Evolutionary conservation across 2,888 invertebrate genomes (phyloP).

Genomic region (Ferrisia virgata): DNA sequence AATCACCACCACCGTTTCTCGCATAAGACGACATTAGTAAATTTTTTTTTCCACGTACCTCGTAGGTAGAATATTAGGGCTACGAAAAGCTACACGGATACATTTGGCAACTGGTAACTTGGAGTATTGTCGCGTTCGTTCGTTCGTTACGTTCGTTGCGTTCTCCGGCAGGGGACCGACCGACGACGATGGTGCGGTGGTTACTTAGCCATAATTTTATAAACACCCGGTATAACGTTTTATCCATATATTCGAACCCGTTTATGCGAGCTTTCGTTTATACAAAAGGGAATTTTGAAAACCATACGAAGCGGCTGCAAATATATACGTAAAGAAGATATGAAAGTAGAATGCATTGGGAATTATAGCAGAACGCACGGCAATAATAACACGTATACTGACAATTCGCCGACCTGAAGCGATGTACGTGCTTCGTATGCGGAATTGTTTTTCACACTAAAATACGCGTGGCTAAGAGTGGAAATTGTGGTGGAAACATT

Average conservation of each 20-base stretch:
- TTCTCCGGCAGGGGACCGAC: too few relatives aligned
- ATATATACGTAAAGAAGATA: constrained; percentile 13
- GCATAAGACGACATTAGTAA: neutral
- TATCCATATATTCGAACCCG: constrained; percentile 8
- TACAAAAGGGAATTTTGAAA: constrained; percentile 29
- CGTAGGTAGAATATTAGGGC: neutral
- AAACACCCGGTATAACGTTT: constrained; percentile 7
- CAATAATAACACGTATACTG: constrained; percentile 33
- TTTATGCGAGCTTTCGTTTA: constrained; percentile 14
- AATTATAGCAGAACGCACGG: constrained; percentile 16
- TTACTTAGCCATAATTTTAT: neutral
- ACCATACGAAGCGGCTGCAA: constrained; percentile 1
- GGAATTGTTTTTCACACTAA: constrained; percentile 9
- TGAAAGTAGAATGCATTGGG: constrained; percentile 24
- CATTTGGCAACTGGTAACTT: too few relatives aligned
- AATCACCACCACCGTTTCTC: constrained; percentile 15
- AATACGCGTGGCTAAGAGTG: neutral
- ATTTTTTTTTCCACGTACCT: neutral
- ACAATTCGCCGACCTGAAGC: constrained; percentile 32
- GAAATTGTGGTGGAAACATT: constrained; percentile 29
- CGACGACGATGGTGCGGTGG: too few relatives aligned
- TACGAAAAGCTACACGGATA: neutral
- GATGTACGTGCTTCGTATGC: constrained; percentile 29
- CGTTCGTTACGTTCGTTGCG: too few relatives aligned
- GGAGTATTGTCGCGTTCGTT: neutral